A percentile compares a stretch with the other conserved stretches of the same genome.
Conservation (phyloP, 2,797 vertebrate species). For the Hemibagrus guttatus region DNA sequence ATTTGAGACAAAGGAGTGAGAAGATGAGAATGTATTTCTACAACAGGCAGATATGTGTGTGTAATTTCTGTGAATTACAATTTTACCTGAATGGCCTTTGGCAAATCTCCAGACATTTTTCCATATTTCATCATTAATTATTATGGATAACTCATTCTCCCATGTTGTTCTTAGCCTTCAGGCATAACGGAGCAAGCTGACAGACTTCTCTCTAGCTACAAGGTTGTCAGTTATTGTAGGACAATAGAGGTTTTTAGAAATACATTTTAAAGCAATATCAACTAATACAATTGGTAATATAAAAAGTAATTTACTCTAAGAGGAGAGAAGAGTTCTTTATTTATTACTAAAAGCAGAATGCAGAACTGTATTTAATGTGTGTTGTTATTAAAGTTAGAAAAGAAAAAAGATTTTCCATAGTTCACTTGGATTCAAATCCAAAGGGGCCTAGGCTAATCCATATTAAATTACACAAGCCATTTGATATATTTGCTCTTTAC, state of each 20-base stretch:
- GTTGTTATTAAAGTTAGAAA: conserved; percentile 38
- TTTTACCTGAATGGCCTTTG: not conserved
- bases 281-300: not conserved
- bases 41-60: not conserved
- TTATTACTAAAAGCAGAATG: conserved; percentile 58
- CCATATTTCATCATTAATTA: conserved; percentile 8
- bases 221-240: not conserved
- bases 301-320: not conserved
- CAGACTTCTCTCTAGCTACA: not conserved
- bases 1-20: not conserved
- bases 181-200: conserved; percentile 16
- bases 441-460: conserved; percentile 52
- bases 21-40: not conserved
- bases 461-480: conserved; percentile 69
- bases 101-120: not conserved
- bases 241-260: not conserved
- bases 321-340: not conserved
- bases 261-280: not conserved
- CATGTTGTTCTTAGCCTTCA: not conserved
- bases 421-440: conserved; percentile 62
- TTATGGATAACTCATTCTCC: not conserved
- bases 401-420: conserved; percentile 12
- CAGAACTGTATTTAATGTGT: conserved; percentile 42
- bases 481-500: conserved; percentile 70
- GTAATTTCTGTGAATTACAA: not conserved